These are phyloP conservation scores for Nomada hirtipes DNA, from an alignment of 2,888 invertebrate species.

Conservation along the genomic window DNA sequence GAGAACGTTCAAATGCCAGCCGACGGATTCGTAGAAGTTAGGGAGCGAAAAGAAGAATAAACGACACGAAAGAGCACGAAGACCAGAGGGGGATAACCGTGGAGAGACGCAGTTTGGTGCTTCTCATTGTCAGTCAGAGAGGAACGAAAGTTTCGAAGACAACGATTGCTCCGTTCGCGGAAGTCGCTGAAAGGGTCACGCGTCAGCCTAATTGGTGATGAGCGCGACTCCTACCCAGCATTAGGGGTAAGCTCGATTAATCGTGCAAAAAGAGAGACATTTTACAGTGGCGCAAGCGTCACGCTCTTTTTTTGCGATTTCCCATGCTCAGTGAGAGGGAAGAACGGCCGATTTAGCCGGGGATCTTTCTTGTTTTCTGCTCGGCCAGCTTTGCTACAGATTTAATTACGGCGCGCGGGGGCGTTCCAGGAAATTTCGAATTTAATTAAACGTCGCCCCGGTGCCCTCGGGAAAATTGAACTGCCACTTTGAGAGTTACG, in stretches of 20 bases:
- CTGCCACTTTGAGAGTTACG: slow-evolving; percentile 12
- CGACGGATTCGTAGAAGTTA: background rate
- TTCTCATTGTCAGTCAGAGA: too few relatives aligned
- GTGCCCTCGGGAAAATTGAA: slow-evolving; percentile 11
- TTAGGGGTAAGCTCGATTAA: slow-evolving; percentile 38
- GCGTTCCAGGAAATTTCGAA: background rate
- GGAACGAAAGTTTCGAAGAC: slow-evolving; percentile 51
- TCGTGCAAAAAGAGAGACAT: slow-evolving; percentile 22
- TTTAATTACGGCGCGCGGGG: slow-evolving; percentile 12
- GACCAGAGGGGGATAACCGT: background rate
- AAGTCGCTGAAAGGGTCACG: slow-evolving; percentile 42
- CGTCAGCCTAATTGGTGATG: slow-evolving; percentile 54
- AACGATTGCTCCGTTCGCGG: slow-evolving; percentile 55
- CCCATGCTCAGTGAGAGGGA: background rate
- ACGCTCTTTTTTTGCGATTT: background rate
- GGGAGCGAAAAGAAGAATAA: background rate
- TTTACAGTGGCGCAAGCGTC: slow-evolving; percentile 13
- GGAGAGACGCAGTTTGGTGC: too few relatives aligned
- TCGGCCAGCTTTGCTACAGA: slow-evolving; percentile 12
- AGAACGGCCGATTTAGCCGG: background rate
- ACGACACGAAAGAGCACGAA: background rate
- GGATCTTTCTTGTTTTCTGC: slow-evolving; percentile 3
- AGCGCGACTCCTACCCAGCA: slow-evolving; percentile 28
- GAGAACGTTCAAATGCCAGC: slow-evolving; percentile 44
- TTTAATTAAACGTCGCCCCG: slow-evolving; percentile 7